Percentiles rank a stretch among this genome's conserved stretches.
phyloP scores from a whole-genome alignment of 1,140 invertebrate species.

The Drosophila lacertosa region DNA sequence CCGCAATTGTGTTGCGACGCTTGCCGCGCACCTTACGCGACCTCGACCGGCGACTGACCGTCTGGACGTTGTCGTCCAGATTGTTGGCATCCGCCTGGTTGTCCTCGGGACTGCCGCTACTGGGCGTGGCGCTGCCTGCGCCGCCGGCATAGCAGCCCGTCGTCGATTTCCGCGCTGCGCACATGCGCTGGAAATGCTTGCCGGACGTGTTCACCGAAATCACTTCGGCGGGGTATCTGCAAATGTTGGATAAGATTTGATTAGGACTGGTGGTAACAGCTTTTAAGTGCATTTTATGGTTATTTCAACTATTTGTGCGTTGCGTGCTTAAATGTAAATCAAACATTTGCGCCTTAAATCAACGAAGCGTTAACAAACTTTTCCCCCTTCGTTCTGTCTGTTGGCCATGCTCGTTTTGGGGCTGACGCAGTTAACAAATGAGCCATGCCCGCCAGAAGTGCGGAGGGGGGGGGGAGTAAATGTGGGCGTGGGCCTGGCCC shows the following conservation, averaged over 20 bases:
- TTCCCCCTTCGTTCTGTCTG: conserved; percentile 9
- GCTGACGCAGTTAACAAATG: conserved; percentile 54
- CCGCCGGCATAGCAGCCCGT: conserved; percentile 82
- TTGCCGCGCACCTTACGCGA: conserved; percentile 90
- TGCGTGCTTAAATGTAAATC: conserved; percentile 61
- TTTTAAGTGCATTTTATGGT: conserved; percentile 67
- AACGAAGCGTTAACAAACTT: conserved; percentile 61
- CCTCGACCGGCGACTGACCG: conserved; percentile 89
- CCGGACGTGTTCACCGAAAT: conserved; percentile 95
- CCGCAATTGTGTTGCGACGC: conserved; percentile 94
- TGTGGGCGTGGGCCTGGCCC: conserved; percentile 33
- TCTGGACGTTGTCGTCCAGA: conserved; percentile 85
- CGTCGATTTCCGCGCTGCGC: conserved; percentile 91
- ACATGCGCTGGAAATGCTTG: conserved; percentile 93
- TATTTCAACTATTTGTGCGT: conserved; percentile 40
- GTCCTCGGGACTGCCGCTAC: conserved; percentile 83
- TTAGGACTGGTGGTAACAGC: background rate
- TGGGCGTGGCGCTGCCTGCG: conserved; percentile 84
- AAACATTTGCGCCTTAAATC: conserved; percentile 66
- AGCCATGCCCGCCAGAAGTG: conserved; percentile 57
- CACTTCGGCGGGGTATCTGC: conserved; percentile 93
- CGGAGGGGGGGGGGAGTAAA: conserved; percentile 14
- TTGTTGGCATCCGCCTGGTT: conserved; percentile 78
- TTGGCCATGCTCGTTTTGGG: conserved; percentile 54
- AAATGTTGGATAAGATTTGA: background rate